Conservation (phyloP, 2,797 vertebrate species). For the Acanthornis magna region DNA sequence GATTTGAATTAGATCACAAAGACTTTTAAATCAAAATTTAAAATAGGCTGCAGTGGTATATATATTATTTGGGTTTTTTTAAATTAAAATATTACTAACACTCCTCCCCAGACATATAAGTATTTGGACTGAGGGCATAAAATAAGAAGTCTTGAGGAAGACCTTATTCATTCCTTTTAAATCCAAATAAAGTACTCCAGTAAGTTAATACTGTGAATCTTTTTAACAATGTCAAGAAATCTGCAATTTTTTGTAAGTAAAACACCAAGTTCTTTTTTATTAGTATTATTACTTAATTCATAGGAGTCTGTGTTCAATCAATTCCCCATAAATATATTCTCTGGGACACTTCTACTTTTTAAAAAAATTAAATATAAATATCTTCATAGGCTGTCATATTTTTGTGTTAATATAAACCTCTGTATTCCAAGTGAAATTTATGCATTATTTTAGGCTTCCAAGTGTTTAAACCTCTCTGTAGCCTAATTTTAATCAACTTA, state of each 20-base stretch:
- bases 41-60: not conserved
- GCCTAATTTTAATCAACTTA: not conserved
- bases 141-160: not conserved
- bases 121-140: not conserved
- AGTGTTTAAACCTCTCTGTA: not conserved
- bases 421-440: not conserved
- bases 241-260: not conserved
- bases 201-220: not conserved
- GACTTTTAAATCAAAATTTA: not conserved
- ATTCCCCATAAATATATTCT: not conserved
- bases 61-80: rapidly evolving
- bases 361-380: not conserved
- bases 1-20: not conserved
- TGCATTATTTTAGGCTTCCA: not conserved
- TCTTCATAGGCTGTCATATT: not conserved
- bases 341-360: not conserved
- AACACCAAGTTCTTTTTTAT: not conserved
- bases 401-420: not conserved
- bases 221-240: not conserved
- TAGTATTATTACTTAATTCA: not conserved
- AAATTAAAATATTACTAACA: not conserved
- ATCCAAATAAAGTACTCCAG: not conserved
- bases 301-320: not conserved
- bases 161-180: not conserved
- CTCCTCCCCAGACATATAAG: not conserved